Evolutionary conservation across 2,113 vertebrate species (phyloP), one percentile per base, ranked within the genome.

Genomic region (Ctenomys sociabilis): DNA sequence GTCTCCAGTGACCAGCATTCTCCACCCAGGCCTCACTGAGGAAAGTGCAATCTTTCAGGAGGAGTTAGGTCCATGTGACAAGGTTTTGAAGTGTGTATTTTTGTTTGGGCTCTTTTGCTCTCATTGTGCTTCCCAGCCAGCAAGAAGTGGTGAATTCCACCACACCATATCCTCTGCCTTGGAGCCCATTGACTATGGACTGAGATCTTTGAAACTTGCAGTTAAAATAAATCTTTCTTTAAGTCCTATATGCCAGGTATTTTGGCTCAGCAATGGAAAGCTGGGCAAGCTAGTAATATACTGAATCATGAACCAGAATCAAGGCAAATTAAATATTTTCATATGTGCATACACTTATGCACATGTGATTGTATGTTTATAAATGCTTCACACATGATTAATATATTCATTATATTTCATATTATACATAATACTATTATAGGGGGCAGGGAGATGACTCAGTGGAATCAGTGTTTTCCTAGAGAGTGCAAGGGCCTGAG

Each of bases 301-400:
- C 43, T 91, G 11, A 87, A 80, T 90, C 9, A 7, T 70, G 73
- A 66, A 86, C 30, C 78, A 83, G 24, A 35, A 10, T 61, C 49
- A 77, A 73, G 13, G 35, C 11, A 93, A 93, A 72, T 32, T 52
- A 35, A 73, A 64, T 92, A 11, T 70, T 94, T 96, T 68, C 21
- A 35, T 59, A 24, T 8, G 78, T 11, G 57, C 7, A 24, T 45
- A 57, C 3, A 61, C 5, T 54, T 21, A 57, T 32, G 57, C 16
- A 83, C 32, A 73, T 19, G 43, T 32, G 19, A 72, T 72, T 52
- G 35, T 40, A 63, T 17, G 16, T 21, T 5, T 24, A 13, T 12
- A 87, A 6, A 82, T 17, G 21, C 1, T 21, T 81, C 12, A 57
- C 11, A 89, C 9, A 37, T 2, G 5, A 49, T 12, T 91, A 77